phyloP scores from a whole-genome alignment of 2,888 invertebrate genomes.

The Halictus ligatus region DNA sequence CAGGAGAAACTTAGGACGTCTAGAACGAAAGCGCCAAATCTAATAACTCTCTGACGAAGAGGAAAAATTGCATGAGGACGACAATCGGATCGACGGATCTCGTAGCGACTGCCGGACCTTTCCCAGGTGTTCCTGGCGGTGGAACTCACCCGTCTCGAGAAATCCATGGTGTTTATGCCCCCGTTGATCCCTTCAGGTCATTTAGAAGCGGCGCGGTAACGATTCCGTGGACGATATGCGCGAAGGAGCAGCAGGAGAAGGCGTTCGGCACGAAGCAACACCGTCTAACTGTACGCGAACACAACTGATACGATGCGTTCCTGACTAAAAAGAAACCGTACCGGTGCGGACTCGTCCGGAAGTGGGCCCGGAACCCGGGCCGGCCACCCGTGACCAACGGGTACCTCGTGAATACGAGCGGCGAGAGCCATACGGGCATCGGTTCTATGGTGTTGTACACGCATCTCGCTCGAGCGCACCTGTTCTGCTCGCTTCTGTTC shows the following conservation, averaged over 20 bases:
- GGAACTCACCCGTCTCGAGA: slow-evolving; percentile 65
- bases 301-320: slow-evolving; percentile 66
- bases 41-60: too few species aligned
- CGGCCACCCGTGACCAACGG: slow-evolving; percentile 83
- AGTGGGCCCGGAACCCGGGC: slow-evolving; percentile 82
- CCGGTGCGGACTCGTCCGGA: slow-evolving; percentile 80
- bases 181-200: slow-evolving; percentile 40
- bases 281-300: slow-evolving; percentile 71
- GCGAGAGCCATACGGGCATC: slow-evolving; percentile 59
- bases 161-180: slow-evolving; percentile 61
- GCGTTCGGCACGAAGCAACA: slow-evolving; percentile 54
- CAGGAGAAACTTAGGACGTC: not conserved
- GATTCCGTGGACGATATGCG: slow-evolving; percentile 42
- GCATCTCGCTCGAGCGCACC: slow-evolving; percentile 63
- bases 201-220: slow-evolving; percentile 45
- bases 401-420: slow-evolving; percentile 59
- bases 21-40: not conserved
- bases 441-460: slow-evolving; percentile 23
- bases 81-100: not conserved
- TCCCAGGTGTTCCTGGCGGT: not conserved
- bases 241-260: slow-evolving; percentile 59
- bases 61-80: not conserved
- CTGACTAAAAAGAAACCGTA: slow-evolving; percentile 78
- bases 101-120: not conserved
- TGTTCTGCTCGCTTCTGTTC: slow-evolving; percentile 39